Conservation (phyloP, 2,888 invertebrate species). For the Yponomeuta sedellus region DNA sequence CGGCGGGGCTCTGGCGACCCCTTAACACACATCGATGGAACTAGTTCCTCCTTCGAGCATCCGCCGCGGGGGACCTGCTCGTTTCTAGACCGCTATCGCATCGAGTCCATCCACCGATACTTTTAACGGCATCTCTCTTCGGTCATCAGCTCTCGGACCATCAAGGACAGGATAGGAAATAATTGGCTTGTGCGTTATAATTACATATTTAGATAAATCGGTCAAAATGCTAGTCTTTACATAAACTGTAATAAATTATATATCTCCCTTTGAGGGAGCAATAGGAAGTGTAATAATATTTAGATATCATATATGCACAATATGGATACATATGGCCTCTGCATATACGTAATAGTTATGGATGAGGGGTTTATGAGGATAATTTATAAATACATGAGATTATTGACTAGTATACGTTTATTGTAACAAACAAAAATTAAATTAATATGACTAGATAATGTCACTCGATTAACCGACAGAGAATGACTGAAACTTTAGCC, state of each 20-base stretch:
- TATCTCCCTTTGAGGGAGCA: constrained; percentile 20
- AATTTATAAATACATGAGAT: constrained; percentile 51
- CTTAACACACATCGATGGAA: constrained; percentile 64
- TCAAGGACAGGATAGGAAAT: constrained; percentile 21
- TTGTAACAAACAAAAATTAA: constrained; percentile 60
- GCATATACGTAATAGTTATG: constrained; percentile 38
- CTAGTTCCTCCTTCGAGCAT: constrained; percentile 51
- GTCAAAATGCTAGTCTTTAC: constrained; percentile 65
- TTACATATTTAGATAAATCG: constrained; percentile 62
- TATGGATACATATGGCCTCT: constrained; percentile 35
- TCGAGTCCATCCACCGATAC: constrained; percentile 19
- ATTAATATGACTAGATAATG: constrained; percentile 74
- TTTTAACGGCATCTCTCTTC: constrained; percentile 30
- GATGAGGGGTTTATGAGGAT: constrained; percentile 40
- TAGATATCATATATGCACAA: constrained; percentile 30
- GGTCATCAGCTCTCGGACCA: no score
- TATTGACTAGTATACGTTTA: constrained; percentile 70
- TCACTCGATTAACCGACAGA: constrained; percentile 64
- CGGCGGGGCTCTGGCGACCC: constrained; percentile 47
- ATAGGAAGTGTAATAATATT: not conserved
- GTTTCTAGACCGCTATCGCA: constrained; percentile 41
- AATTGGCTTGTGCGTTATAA: constrained; percentile 63
- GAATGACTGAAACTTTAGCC: constrained; percentile 25
- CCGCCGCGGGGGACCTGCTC: constrained; percentile 30
- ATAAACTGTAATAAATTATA: constrained; percentile 46